These are phyloP conservation scores for Loripinus fragilis DNA, from an alignment of 2,888 invertebrate species.

Conservation along the genomic window DNA sequence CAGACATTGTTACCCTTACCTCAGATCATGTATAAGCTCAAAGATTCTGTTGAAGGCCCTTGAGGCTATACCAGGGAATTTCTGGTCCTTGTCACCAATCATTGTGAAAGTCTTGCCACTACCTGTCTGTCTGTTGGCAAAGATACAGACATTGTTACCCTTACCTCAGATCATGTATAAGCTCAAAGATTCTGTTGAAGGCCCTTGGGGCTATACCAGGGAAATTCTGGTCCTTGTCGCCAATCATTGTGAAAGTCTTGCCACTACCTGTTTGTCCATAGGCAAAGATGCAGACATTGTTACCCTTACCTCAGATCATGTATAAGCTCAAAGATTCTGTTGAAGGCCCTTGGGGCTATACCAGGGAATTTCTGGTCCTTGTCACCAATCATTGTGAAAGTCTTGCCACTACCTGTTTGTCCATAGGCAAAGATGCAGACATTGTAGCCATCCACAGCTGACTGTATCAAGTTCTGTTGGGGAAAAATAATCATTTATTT, in stretches of 20 bases:
- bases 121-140: conserved; percentile 99
- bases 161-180: conserved; percentile 81
- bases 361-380: conserved; percentile 81
- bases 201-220: conserved; percentile 84
- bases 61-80: conserved; percentile 82
- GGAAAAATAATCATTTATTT: neutral
- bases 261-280: conserved; percentile 99
- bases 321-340: conserved; percentile 83
- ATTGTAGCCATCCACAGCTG: conserved; percentile 98
- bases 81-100: conserved; percentile 83
- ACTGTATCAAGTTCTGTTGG: conserved; percentile 84
- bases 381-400: conserved; percentile 85
- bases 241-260: conserved; percentile 85
- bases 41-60: too few species aligned
- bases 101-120: too few species aligned
- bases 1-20: too few species aligned
- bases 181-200: too few species aligned
- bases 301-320: conserved; percentile 76
- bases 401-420: conserved; percentile 91
- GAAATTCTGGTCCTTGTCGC: conserved; percentile 78
- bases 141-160: too few species aligned
- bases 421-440: conserved; percentile 99
- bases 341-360: conserved; percentile 83
- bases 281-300: conserved; percentile 99
- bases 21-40: conserved; percentile 80